Percentiles rank a stretch among this genome's conserved stretches.
phyloP scores from a whole-genome alignment of 2,113 vertebrate species.

The Propithecus coquereli region DNA sequence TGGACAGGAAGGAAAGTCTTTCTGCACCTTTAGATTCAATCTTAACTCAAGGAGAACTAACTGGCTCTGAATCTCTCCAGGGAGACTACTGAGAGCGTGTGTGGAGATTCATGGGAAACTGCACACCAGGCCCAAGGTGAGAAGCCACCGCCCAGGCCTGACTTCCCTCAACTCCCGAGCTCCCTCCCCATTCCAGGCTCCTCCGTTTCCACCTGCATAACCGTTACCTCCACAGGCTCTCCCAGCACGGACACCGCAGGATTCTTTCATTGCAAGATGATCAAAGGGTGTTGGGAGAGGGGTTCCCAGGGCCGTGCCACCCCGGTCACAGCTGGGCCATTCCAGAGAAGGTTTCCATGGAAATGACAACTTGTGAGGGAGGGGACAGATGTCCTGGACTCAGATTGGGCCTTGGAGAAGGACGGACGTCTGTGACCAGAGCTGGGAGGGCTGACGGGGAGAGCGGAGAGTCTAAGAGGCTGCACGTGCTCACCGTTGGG shows the following conservation, averaged over 20 bases:
- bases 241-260: background rate
- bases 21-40: background rate
- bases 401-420: background rate
- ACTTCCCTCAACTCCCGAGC: too few relatives aligned
- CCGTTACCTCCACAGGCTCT: background rate
- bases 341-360: background rate
- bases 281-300: background rate
- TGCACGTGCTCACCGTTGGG: slow-evolving; percentile 39
- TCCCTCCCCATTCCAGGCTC: background rate
- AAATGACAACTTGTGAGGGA: background rate
- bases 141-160: background rate
- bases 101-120: background rate
- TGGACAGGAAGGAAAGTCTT: background rate
- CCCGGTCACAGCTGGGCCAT: too few relatives aligned
- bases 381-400: background rate
- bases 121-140: accelerated
- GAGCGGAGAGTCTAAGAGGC: background rate
- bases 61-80: background rate
- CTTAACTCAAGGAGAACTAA: background rate
- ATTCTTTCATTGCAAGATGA: background rate
- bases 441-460: accelerated
- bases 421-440: background rate
- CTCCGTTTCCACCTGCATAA: background rate
- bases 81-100: accelerated
- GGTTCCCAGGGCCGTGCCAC: too few relatives aligned